A percentile compares a stretch with the other conserved stretches of the same genome.
These are phyloP conservation scores for Galago senegalensis DNA, from an alignment of 2,797 vertebrate species.

Conservation along the genomic window DNA sequence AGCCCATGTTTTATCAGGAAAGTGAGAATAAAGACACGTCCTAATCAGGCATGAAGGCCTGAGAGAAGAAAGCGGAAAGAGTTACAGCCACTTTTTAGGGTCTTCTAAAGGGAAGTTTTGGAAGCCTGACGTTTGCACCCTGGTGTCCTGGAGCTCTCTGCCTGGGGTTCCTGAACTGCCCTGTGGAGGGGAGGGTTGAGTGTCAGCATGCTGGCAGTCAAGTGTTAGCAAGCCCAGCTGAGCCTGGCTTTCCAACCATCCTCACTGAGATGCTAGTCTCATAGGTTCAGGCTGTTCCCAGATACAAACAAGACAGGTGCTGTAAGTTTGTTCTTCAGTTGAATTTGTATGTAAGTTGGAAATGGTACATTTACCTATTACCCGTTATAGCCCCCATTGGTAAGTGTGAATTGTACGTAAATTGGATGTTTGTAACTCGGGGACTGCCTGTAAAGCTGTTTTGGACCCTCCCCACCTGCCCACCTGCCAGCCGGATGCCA, in stretches of 20 bases:
- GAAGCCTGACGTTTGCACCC: background rate
- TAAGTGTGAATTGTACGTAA: too few relatives aligned
- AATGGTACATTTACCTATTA: too few relatives aligned
- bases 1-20: background rate
- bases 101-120: background rate
- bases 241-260: background rate
- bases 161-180: background rate
- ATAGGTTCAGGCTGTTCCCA: too few relatives aligned
- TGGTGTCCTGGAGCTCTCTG: background rate
- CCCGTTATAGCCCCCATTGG: too few relatives aligned
- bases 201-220: background rate
- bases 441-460: background rate
- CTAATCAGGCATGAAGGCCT: background rate
- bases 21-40: background rate
- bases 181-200: background rate
- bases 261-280: slow-evolving; percentile 9
- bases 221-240: background rate
- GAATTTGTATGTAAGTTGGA: too few relatives aligned
- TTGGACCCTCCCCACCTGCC: background rate
- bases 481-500: background rate
- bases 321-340: too few relatives aligned
- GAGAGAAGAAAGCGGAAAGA: background rate
- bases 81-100: background rate
- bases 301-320: too few relatives aligned
- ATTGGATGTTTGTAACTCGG: too few relatives aligned